Conservation (phyloP, 2,113 vertebrate species). For the Cacatua alba region DNA sequence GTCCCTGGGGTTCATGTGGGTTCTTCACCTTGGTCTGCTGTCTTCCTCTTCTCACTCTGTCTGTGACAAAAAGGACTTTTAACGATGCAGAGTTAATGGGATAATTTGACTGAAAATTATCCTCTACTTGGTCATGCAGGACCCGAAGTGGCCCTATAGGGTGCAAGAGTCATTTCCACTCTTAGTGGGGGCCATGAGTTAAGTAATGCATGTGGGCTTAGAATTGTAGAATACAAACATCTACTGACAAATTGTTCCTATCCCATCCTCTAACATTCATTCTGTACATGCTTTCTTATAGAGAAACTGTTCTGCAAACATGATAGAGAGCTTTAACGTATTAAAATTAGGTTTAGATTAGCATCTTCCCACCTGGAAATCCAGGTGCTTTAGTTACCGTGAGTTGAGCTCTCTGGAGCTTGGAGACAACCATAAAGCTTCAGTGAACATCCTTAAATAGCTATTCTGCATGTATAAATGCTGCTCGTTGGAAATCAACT, state of each 20-base stretch:
- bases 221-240: background rate
- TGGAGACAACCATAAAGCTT: constrained; percentile 19
- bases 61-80: accelerated
- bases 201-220: background rate
- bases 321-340: background rate
- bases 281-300: background rate
- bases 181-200: background rate
- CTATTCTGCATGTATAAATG: background rate
- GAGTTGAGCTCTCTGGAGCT: background rate
- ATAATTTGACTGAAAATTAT: background rate
- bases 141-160: background rate
- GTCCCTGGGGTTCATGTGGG: background rate
- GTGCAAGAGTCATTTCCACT: background rate
- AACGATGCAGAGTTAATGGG: background rate
- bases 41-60: background rate
- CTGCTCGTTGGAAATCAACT: background rate
- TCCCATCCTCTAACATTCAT: background rate
- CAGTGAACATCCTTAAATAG: constrained; percentile 38
- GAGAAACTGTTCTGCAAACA: background rate
- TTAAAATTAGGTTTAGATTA: constrained; percentile 26
- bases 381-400: constrained; percentile 41
- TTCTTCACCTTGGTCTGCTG: background rate
- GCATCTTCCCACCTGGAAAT: constrained; percentile 34
- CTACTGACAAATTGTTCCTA: background rate
- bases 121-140: background rate